A percentile compares a stretch with the other conserved stretches of the same genome.
These are phyloP conservation scores for Harpagoxenus sublaevis DNA, from an alignment of 2,888 invertebrate species.

Conservation along the genomic window DNA sequence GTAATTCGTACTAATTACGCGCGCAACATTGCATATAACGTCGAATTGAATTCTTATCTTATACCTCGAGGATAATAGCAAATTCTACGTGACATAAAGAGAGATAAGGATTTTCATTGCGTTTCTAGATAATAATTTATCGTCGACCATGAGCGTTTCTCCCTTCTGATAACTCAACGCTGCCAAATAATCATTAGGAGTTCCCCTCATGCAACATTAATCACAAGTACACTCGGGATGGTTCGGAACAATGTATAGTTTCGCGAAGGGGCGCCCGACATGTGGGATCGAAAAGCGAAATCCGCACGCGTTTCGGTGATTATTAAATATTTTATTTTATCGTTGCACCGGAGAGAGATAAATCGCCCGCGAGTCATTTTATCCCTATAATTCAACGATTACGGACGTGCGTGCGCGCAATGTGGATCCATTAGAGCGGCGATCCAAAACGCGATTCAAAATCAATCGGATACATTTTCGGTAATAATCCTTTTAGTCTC, in stretches of 20 bases:
- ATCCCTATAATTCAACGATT: conserved; percentile 53
- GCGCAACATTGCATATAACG: conserved; percentile 2
- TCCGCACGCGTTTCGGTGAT: conserved; percentile 64
- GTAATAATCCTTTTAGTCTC: conserved; percentile 31
- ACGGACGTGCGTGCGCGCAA: conserved; percentile 29
- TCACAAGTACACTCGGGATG: conserved; percentile 43
- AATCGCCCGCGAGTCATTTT: conserved; percentile 40
- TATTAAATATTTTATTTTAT: conserved; percentile 66
- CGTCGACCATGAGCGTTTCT: neutral
- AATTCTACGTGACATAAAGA: neutral
- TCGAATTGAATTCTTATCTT: conserved; percentile 35
- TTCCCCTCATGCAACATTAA: conserved; percentile 42
- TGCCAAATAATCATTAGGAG: conserved; percentile 49
- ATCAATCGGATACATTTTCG: conserved; percentile 45
- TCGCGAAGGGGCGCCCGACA: conserved; percentile 26
- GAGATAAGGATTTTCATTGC: conserved; percentile 16
- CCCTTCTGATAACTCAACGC: conserved; percentile 41
- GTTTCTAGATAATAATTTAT: conserved; percentile 34
- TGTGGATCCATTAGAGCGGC: conserved; percentile 31
- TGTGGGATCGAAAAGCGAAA: conserved; percentile 29
- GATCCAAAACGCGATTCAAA: conserved; percentile 27
- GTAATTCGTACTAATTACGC: conserved; percentile 40
- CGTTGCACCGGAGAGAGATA: conserved; percentile 20
- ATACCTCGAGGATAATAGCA: neutral
- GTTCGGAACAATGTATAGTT: conserved; percentile 33